Base-by-base conservation (phyloP, 64 coral and sea anemone species). In the Trachythela sp. region DNA sequence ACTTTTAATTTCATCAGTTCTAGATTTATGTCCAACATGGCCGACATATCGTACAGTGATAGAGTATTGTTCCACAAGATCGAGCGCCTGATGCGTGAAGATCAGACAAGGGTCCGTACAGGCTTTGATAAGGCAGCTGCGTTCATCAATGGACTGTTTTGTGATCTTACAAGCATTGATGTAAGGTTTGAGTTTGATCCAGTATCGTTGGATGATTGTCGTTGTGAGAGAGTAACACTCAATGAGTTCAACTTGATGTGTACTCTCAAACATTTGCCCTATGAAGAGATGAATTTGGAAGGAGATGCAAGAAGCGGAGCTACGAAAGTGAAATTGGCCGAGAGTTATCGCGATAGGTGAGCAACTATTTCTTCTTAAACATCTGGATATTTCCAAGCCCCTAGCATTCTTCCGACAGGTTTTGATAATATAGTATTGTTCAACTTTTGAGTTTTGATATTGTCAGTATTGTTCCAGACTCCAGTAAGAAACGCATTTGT, bases 121-220 rank as follows among this genome's bases (percentile, higher is more conserved):
- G 75, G 75, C 13, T 80, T 80, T 38, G 75, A 80, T 8, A 80
- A 37, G 35, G 75, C 75, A 80, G 75, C 75, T 39, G 75, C 75
- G 9, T 80, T 37, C 30, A 22, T 80, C 9, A 80, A 80, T 18
- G 75, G 75, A 17, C 13, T 80, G 10, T 80, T 80, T 80, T 80
- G 75, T 80, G 75, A 80, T 80, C 17, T 80, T 20, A 30, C 75
- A 35, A 80, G 75, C 30, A 80, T 80, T 80, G 75, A 80, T 80
- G 34, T 80, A 13, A 80, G 75, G 33, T 80, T 80, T 39, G 75
- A 80, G 37, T 80, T 80, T 80, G 75, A 80, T 80, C 75, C 75
- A 36, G 75, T 80, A 8, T 80, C 75, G 20, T 22, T 80, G 31
- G 75, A 80, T 39, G 75, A 80, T 29, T 80, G 75, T 18, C 30